Evolutionary conservation across 2,888 invertebrate genomes (phyloP), one percentile per base, ranked within the genome.

Genomic region (Andrena camellia): DNA sequence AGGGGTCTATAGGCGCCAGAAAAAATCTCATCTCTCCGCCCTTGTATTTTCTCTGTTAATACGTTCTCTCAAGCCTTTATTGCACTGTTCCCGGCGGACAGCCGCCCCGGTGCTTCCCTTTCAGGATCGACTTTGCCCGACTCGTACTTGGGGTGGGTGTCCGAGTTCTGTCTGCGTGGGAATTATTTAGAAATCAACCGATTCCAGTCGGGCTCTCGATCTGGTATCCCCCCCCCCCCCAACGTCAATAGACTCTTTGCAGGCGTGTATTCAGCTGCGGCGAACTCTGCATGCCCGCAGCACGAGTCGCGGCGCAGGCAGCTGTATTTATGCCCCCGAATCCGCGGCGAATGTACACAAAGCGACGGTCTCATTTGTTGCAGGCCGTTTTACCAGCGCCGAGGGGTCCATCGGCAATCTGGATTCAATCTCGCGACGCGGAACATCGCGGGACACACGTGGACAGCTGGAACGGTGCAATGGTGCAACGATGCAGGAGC

Each of bases 341-440:
- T 68, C 31, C 13, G 33, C 20, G 62, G 29, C 20, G 42, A 42
- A 10, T 33, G 54, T 72, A 52, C 52, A 48, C 17, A 48, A 42
- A 26, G 31, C 23, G 23, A 42, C 17, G 59, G 60, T 76, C 72
- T 70, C 23, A 17, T 80, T 78, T 79, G 83, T 88, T 88, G 5
- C 87, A 88, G 88, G 68, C 26, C 7, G 26, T 63, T 70, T 33
- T 50, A 78, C 8, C 72, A 69, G 66, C 70, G 70, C 35, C 74
- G 69, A 66, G 66, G 59, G 31, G 59, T 60, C 48, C 81, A 48
- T 60, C 72, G 62, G 48, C 78, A 68, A 66, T 77, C 69, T 70
- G 73, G 81, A 77, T 68, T 86, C 75, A 84, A 75, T 77, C 72
- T 72, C 72, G 67, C 66, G 52, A 48, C 60, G 70, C 64, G 68